phyloP scores from a whole-genome alignment of 2,113 vertebrate genomes.

The Tupaia chinensis region DNA sequence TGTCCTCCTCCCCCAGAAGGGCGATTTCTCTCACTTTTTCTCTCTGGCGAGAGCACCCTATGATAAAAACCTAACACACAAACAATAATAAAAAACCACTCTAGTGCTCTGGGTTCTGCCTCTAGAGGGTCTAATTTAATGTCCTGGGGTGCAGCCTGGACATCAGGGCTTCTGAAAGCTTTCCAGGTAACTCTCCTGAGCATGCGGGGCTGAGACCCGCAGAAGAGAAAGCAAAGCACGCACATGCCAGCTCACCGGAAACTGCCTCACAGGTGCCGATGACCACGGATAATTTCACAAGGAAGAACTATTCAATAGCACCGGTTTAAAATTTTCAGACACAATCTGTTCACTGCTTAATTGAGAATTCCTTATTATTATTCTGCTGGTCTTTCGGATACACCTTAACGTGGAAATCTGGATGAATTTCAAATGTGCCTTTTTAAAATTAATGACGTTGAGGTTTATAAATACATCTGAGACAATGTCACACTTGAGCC shows the following conservation, averaged over 20 bases:
- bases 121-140: not conserved
- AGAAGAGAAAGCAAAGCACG: not conserved
- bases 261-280: not conserved
- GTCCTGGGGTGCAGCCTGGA: not conserved
- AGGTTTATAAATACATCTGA: not conserved
- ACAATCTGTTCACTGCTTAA: not conserved
- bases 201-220: not conserved
- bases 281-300: not conserved
- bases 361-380: not conserved
- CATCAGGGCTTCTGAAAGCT: not conserved
- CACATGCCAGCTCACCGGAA: not conserved
- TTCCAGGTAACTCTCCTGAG: not conserved
- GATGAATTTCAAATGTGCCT: not conserved
- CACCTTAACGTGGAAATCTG: not conserved
- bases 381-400: not conserved
- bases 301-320: not conserved
- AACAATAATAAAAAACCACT: too few species aligned
- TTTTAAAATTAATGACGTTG: not conserved
- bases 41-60: too few species aligned
- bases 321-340: not conserved
- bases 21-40: too few species aligned
- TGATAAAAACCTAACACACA: too few species aligned
- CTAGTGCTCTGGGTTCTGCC: accelerated
- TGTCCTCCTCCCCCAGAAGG: too few species aligned
- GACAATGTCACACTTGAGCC: not conserved